Percentiles rank a stretch among this genome's conserved stretches.
Conservation (phyloP, 2,113 vertebrate species). For the Cyprinodon tularosa region DNA sequence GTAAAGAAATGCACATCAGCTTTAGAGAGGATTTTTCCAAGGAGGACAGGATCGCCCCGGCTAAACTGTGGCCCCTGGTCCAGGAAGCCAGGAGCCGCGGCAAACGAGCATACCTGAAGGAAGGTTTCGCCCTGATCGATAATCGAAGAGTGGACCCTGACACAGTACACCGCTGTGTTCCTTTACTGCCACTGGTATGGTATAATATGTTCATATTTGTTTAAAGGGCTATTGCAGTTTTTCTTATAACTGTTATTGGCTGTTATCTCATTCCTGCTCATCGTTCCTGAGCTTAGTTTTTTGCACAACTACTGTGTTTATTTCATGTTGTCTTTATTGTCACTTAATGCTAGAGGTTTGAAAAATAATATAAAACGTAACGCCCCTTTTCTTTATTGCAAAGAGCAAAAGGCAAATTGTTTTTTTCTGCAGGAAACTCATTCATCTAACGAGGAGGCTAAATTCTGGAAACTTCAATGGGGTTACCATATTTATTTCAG, state of each 20-base stretch:
- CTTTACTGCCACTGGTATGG: neutral
- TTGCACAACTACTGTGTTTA: neutral
- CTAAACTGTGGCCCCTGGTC: neutral
- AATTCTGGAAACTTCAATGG: too few relatives aligned
- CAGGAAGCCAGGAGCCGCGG: conserved; percentile 1
- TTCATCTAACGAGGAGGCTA: too few relatives aligned
- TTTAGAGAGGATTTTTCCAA: neutral
- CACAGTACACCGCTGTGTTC: neutral
- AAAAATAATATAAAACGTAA: neutral
- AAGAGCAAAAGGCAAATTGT: conserved; percentile 1
- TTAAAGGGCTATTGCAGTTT: neutral
- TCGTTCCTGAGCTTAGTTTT: neutral
- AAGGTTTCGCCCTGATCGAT: neutral
- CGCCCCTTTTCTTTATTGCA: neutral
- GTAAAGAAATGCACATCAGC: neutral
- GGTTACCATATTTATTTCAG: too few relatives aligned
- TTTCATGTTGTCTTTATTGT: neutral
- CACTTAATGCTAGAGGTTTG: neutral
- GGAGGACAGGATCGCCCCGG: neutral
- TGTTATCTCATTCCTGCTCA: neutral
- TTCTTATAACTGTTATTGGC: neutral
- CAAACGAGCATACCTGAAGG: neutral
- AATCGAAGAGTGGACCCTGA: neutral
- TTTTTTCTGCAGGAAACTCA: neutral
- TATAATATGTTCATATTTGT: neutral